Conservation (phyloP, 2,113 vertebrate genomes). For the Oxyruncus cristatus region DNA sequence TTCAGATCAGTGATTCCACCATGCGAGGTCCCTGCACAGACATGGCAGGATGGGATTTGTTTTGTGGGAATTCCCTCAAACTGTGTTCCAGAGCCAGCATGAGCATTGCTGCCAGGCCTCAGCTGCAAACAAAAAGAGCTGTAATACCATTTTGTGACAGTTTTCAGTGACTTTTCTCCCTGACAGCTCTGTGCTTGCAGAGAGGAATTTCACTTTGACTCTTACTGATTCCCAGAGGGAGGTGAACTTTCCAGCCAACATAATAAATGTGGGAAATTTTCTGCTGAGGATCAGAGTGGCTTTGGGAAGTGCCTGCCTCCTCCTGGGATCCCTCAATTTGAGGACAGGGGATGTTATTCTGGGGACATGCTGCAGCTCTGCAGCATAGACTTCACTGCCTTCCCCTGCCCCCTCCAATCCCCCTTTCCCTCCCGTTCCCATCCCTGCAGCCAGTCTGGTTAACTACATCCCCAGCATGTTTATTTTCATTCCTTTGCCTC, state of each 20-base stretch:
- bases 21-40: neutral
- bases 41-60: accelerated
- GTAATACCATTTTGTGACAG: neutral
- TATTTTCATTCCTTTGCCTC: slow-evolving; percentile 26
- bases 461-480: neutral
- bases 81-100: neutral
- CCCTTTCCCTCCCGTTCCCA: neutral
- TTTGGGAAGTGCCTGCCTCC: neutral
- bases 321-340: neutral
- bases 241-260: neutral
- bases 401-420: neutral
- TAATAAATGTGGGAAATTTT: neutral
- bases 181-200: neutral
- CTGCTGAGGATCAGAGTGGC: neutral
- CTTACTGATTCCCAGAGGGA: neutral
- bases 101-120: neutral
- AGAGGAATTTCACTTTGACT: neutral
- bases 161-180: neutral
- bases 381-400: neutral
- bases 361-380: neutral
- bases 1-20: neutral
- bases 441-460: neutral
- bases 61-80: neutral
- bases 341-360: neutral
- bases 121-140: neutral